Percentiles rank a stretch among this genome's conserved stretches.
phyloP scores from a whole-genome alignment of 1,140 invertebrate genomes.

The Plutomurus gul region DNA sequence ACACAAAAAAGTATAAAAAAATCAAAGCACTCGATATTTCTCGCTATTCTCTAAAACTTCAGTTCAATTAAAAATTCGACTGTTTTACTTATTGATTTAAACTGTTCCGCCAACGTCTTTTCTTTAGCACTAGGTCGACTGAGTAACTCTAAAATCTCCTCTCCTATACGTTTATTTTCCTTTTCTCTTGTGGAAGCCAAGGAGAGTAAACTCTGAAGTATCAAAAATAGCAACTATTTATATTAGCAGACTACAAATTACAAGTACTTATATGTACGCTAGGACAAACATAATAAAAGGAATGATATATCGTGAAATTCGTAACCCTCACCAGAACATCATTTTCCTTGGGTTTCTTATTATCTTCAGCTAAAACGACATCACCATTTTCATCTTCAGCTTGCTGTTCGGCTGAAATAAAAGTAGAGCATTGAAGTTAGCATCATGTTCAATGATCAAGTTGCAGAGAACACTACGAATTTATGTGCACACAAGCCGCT shows the following conservation, averaged over 20 bases:
- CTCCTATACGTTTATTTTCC: constrained; percentile 91
- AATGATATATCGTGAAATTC: background rate
- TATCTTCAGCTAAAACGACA: background rate
- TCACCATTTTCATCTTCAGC: background rate
- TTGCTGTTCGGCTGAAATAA: constrained; percentile 25
- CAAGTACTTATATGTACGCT: background rate
- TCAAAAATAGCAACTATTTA: constrained; percentile 58
- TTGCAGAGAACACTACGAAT: no score
- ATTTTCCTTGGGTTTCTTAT: constrained; percentile 42
- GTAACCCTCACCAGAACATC: constrained; percentile 43
- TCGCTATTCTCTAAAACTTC: no score
- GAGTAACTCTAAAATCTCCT: constrained; percentile 91
- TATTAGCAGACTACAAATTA: constrained; percentile 41
- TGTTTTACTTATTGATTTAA: no score
- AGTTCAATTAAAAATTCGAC: no score
- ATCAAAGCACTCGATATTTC: no score
- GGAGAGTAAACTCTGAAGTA: constrained; percentile 78
- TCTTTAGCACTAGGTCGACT: constrained; percentile 97
- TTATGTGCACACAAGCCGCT: no score
- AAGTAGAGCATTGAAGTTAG: background rate
- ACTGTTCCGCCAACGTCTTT: constrained; percentile 87
- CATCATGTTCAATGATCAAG: background rate
- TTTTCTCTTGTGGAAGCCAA: constrained; percentile 93
- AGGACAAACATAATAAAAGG: background rate
- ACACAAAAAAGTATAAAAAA: no score